These are phyloP conservation scores for Chloroclystis v-ata DNA, from an alignment of 2,888 invertebrate genomes.

Conservation along the genomic window DNA sequence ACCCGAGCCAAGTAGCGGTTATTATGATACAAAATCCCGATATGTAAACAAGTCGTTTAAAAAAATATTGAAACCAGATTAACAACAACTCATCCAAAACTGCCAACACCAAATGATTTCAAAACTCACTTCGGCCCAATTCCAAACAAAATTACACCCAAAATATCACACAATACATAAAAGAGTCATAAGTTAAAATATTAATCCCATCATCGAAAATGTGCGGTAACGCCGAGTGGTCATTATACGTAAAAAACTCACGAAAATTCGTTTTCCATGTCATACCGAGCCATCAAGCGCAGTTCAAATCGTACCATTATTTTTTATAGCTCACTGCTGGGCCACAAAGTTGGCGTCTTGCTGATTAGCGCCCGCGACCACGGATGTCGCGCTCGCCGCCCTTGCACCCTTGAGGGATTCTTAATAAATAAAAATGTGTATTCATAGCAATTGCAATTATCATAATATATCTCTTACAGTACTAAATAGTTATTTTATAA, in stretches of 20 bases:
- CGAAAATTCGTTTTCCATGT: slow-evolving; percentile 26
- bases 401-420: background rate
- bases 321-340: slow-evolving; percentile 20
- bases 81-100: background rate
- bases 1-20: too few relatives aligned
- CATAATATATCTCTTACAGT: too few relatives aligned
- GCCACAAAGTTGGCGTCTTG: slow-evolving; percentile 5
- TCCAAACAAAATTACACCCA: slow-evolving; percentile 14
- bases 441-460: too few relatives aligned
- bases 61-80: background rate
- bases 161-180: slow-evolving; percentile 21
- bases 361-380: background rate
- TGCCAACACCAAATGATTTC: background rate
- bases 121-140: slow-evolving; percentile 4
- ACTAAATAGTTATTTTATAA: too few relatives aligned
- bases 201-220: slow-evolving; percentile 22
- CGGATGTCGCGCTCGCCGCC: background rate
- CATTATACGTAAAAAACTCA: slow-evolving; percentile 22
- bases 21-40: too few relatives aligned
- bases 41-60: too few relatives aligned
- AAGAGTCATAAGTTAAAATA: slow-evolving; percentile 23
- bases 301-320: slow-evolving; percentile 26
- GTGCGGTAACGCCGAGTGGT: slow-evolving; percentile 22
- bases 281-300: slow-evolving; percentile 23
- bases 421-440: too few relatives aligned